phyloP scores from a whole-genome alignment of 2,888 invertebrate species.

The Hypolimnas misippus region DNA sequence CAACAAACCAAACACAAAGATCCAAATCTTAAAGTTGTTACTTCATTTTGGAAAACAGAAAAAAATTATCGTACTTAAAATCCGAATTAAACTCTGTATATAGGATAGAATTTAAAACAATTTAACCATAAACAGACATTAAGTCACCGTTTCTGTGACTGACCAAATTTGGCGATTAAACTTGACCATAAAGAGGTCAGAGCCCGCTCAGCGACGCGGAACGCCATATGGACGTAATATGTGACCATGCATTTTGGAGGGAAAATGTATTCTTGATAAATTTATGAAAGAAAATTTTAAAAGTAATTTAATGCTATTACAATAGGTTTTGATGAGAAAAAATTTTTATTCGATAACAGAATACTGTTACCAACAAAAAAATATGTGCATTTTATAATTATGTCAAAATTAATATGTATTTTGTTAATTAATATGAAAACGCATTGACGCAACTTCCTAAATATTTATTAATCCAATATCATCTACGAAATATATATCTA shows the following conservation, averaged over 20 bases:
- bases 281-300: neutral
- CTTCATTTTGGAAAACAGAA: too few species aligned
- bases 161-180: constrained; percentile 54
- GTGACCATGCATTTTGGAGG: constrained; percentile 30
- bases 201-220: constrained; percentile 53
- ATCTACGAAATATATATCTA: too few species aligned
- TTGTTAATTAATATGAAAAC: too few species aligned
- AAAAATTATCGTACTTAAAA: neutral
- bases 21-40: too few species aligned
- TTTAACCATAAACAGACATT: constrained; percentile 26
- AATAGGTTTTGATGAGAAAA: neutral
- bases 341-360: too few species aligned
- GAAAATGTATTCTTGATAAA: neutral
- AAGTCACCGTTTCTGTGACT: constrained; percentile 19
- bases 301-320: too few species aligned
- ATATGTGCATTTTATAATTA: too few species aligned
- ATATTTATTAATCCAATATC: too few species aligned
- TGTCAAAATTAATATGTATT: too few species aligned
- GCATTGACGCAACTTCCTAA: too few species aligned
- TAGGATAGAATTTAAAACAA: neutral
- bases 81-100: neutral
- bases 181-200: constrained; percentile 69
- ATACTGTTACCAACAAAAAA: too few species aligned
- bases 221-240: constrained; percentile 54
- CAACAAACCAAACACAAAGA: too few species aligned